phyloP scores from a whole-genome alignment of 2,113 vertebrate genomes.

The Melanerpes aurifrons region DNA sequence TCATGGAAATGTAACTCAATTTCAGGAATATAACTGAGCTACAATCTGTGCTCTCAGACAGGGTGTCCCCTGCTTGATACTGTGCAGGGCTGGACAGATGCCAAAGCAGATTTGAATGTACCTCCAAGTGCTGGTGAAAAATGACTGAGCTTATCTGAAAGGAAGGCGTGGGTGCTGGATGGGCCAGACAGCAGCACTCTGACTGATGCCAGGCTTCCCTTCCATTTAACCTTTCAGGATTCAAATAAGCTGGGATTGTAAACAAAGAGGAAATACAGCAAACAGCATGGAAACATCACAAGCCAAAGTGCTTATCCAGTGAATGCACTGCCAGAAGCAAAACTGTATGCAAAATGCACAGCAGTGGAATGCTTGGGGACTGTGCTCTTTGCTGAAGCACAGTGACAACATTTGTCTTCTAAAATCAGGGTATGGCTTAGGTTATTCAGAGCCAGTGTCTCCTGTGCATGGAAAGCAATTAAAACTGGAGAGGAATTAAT shows the following conservation, averaged over 20 bases:
- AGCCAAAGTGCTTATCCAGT: background rate
- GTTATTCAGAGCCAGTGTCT: background rate
- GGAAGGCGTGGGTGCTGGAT: background rate
- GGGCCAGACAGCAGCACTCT: slow-evolving; percentile 23
- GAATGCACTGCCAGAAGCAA: slow-evolving; percentile 31
- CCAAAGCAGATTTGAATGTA: slow-evolving; percentile 51
- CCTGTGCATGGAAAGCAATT: background rate
- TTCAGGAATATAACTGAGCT: slow-evolving; percentile 69
- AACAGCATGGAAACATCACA: slow-evolving; percentile 33
- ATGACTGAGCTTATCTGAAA: slow-evolving; percentile 47
- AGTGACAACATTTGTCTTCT: slow-evolving; percentile 2
- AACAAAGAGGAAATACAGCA: slow-evolving; percentile 42
- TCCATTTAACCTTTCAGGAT: slow-evolving; percentile 33
- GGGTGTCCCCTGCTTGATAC: slow-evolving; percentile 55
- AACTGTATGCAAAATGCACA: slow-evolving; percentile 12
- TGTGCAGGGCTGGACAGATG: slow-evolving; percentile 48
- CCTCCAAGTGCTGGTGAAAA: slow-evolving; percentile 47
- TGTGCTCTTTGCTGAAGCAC: background rate
- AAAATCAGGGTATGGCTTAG: slow-evolving; percentile 32
- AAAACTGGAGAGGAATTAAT: background rate
- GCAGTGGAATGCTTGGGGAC: background rate
- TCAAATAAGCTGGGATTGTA: background rate
- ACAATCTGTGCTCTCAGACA: slow-evolving; percentile 64
- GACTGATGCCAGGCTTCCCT: slow-evolving; percentile 9
- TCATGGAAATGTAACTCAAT: slow-evolving; percentile 64